These are phyloP conservation scores for Myodes glareolus DNA, from an alignment of 2,113 vertebrate species.

Conservation along the genomic window DNA sequence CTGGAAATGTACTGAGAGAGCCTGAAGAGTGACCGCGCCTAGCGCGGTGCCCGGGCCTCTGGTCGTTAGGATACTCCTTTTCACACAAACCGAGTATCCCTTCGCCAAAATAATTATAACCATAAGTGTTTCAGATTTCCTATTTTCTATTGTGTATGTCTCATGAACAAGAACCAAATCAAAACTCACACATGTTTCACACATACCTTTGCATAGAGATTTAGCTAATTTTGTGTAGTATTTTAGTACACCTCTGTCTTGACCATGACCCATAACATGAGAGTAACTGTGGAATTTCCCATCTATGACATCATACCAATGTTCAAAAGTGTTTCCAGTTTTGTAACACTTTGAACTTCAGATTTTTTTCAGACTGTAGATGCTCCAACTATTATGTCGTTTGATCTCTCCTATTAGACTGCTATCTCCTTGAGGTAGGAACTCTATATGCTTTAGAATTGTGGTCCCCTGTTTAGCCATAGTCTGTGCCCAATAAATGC, in stretches of 20 bases:
- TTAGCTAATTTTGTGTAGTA: background rate
- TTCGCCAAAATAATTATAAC: background rate
- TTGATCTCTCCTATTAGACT: background rate
- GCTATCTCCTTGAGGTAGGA: background rate
- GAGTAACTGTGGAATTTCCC: background rate
- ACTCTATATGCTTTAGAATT: background rate
- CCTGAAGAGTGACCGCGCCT: too few relatives aligned
- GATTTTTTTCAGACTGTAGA: background rate
- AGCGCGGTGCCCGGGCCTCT: fast-evolving
- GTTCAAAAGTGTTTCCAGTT: background rate
- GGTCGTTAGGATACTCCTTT: fast-evolving
- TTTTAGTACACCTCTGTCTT: background rate
- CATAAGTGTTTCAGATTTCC: background rate
- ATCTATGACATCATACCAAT: background rate
- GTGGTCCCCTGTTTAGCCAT: background rate
- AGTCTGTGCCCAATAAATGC: background rate
- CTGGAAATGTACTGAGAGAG: background rate
- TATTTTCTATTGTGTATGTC: background rate
- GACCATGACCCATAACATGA: background rate
- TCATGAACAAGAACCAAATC: background rate
- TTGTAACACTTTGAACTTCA: background rate
- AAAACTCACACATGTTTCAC: background rate
- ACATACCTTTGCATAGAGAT: background rate
- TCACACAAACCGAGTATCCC: background rate
- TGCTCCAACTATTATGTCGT: background rate